phyloP scores from a whole-genome alignment of 2,888 invertebrate genomes.

The Nemapogon koenigi region DNA sequence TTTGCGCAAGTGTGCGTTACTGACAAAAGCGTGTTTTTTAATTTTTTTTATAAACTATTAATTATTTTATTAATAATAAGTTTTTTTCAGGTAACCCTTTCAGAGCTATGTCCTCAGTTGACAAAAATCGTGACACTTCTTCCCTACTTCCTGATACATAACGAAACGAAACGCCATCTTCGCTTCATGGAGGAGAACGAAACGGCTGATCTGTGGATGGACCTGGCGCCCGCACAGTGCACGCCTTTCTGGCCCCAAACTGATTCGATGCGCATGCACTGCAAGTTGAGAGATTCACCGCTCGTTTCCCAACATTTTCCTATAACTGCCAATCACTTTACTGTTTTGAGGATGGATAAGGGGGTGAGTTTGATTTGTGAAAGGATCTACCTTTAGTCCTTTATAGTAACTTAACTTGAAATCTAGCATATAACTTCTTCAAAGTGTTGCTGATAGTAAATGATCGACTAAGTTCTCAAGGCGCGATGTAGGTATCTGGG shows the following conservation, averaged over 20 bases:
- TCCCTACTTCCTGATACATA: slow-evolving; percentile 80
- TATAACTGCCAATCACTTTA: slow-evolving; percentile 71
- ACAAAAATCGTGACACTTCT: slow-evolving; percentile 81
- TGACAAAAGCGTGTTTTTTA: background rate
- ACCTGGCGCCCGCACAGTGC: slow-evolving; percentile 73
- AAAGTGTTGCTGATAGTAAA: no score
- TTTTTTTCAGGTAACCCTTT: slow-evolving; percentile 62
- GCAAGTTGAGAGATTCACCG: slow-evolving; percentile 78
- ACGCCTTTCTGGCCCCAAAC: slow-evolving; percentile 84
- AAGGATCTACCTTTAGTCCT: no score
- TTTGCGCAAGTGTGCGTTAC: background rate
- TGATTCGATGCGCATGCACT: slow-evolving; percentile 80
- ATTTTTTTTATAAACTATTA: background rate
- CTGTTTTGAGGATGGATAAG: slow-evolving; percentile 82
- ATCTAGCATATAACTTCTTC: no score
- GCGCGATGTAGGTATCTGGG: no score
- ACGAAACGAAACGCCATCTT: slow-evolving; percentile 67
- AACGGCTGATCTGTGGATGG: slow-evolving; percentile 83
- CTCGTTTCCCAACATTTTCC: slow-evolving; percentile 80
- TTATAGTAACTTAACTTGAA: no score
- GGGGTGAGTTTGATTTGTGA: slow-evolving; percentile 64
- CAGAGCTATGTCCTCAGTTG: slow-evolving; percentile 74
- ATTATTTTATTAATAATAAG: background rate
- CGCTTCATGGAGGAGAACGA: slow-evolving; percentile 88
- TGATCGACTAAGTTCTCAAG: no score